Evolutionary conservation across 2,113 vertebrate genomes (phyloP), one percentile per base, ranked within the genome.

Genomic region (Clarias gariepinus): DNA sequence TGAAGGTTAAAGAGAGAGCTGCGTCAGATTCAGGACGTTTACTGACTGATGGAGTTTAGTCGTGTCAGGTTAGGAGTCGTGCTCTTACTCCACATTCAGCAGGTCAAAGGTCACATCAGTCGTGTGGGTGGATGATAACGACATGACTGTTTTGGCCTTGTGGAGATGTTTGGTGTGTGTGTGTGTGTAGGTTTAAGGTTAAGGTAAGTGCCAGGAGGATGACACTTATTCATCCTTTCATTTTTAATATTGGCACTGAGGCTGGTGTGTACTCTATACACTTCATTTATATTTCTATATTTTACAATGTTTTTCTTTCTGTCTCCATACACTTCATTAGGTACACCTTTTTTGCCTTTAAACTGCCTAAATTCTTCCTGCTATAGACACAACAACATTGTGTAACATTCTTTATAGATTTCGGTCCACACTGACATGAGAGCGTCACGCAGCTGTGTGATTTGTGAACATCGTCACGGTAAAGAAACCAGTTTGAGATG

Each of bases 91-190:
- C 58, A 53, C 10, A 30, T 9, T n/a, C 7, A 28, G 69, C n/a
- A 55, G 84, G 74, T 61, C 74, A 85, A 47, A 85, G 84, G 73
- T 28, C 58, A 85, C 2, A 47, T 57, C 25, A 78, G n/a, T 57
- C 25, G 11, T 6, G 16, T 57, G 76, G n/a, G 76, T 57, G 25
- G 9, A 30, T 78, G 76, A 78, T 78, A 78, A 78, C n/a, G 0
- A 1, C 53, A 10, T 28, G 52, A 2, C 74, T 16, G 52, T 18
- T 77, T 55, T 55, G 52, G 13, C 52, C 74, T 55, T 77, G 25
- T 53, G 52, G 16, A 77, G 52, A 55, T n/a, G 25, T n/a, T n/a
- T 52, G 69, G 2, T 13, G 0, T 30, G 0, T 3, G 30, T 36
- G 18, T 36, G 18, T 55, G 33, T 36, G 33, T 36, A 36, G 33